Base-by-base conservation (phyloP, 2,113 vertebrate genomes). In the Silurus meridionalis region DNA sequence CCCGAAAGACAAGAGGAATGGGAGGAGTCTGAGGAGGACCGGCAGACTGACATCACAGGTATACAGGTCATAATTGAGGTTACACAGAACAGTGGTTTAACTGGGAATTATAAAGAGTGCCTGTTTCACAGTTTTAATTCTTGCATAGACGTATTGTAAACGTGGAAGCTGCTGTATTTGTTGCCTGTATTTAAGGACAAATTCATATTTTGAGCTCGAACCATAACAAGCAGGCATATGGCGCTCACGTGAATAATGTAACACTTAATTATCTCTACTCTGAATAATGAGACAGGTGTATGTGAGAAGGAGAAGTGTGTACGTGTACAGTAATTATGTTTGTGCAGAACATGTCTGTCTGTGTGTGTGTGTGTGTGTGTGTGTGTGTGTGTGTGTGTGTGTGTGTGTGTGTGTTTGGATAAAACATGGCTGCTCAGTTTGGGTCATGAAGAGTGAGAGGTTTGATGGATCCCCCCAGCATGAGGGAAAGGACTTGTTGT, bases 11-110 rank as follows among this genome's bases (percentile, higher is more conserved):
- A 94, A 83, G 88, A 91, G 82, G 94, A 89, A 0, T 89, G 90
- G 58, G 92, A 90, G 7, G 96, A 96, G 64, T 89, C 93, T 0
- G 91, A 93, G 13, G 95, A 96, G 60, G 93, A 93, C 0, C 21
- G 91, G 82, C 93, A 90, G 60, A 91, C 94, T 15, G 97, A 97
- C 11, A 84, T 95, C 91, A 95, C 97, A 95, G 97, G 97, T 97
- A 95, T 48, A 23, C n/a, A 37, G 37, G 37, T 37, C 37, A 37
- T 37, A 37, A 0, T 25, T 14, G 55, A 19, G 17, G 55, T 58
- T 58, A 10, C 58, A 58, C 75, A 48, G 60, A n/a, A 23, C n/a
- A n/a, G 8, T 23, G 60, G 89, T 85, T 71, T 55, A 86, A 53
- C 72, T 89, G 84, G 88, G 88, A 89, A 92, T 77, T 92, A 93